Evolutionary conservation across 2,797 vertebrate genomes (phyloP).

Genomic region (Malurus splendens): DNA sequence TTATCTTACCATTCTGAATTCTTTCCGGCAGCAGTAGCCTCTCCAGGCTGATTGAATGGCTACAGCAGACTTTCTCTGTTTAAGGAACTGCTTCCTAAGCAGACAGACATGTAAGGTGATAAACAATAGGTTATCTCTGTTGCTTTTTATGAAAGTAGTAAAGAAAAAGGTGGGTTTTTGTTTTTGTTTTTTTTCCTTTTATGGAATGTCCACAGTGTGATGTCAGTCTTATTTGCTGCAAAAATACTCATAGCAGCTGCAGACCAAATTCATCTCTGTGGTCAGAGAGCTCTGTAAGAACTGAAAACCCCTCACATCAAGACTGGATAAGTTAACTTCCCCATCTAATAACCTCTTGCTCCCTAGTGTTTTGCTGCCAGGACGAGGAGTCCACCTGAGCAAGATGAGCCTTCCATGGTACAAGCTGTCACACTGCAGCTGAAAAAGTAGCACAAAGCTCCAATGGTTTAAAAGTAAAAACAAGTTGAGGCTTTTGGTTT

Average conservation of each 20-base stretch:
- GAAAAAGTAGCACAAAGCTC: neutral
- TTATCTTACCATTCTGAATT: slow-evolving; percentile 80
- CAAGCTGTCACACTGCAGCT: neutral
- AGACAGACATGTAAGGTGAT: slow-evolving; percentile 24
- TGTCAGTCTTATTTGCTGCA: neutral
- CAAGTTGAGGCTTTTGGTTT: neutral
- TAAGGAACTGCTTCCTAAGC: slow-evolving; percentile 84
- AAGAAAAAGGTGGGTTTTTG: neutral
- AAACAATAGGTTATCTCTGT: neutral
- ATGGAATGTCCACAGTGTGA: neutral
- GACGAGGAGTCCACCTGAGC: neutral
- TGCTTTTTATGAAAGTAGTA: neutral
- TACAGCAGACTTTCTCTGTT: slow-evolving; percentile 77
- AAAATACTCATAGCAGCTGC: neutral
- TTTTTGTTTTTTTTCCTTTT: neutral
- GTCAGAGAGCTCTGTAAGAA: neutral
- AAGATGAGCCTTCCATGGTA: neutral
- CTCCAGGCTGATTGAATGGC: slow-evolving; percentile 89
- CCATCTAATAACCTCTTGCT: neutral
- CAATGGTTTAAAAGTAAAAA: neutral
- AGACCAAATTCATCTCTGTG: neutral
- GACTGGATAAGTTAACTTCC: neutral
- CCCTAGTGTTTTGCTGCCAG: neutral
- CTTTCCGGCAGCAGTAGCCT: slow-evolving; percentile 79
- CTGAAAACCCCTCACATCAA: neutral